Conservation (phyloP, 2,888 invertebrate genomes). For the Cyclophora albipunctata region DNA sequence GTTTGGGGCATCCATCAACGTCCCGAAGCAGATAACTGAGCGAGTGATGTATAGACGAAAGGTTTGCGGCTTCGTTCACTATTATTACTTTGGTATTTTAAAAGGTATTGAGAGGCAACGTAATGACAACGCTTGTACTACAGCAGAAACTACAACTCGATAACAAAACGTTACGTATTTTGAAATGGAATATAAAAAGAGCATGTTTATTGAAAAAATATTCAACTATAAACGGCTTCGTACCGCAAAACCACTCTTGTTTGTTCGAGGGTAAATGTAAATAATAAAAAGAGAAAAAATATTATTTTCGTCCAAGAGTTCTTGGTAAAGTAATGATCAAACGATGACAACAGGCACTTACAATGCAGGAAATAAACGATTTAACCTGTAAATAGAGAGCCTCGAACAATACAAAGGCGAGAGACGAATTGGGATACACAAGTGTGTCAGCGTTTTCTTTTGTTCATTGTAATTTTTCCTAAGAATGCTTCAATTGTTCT, state of each 20-base stretch:
- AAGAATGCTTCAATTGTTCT: constrained; percentile 32
- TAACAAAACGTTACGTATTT: no score
- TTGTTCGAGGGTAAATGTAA: no score
- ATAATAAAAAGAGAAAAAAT: background rate
- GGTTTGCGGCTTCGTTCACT: background rate
- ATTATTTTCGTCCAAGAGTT: background rate
- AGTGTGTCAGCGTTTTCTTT: constrained; percentile 46
- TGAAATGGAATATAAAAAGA: no score
- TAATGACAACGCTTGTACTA: background rate
- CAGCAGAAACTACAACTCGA: no score
- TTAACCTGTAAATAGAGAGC: constrained; percentile 41
- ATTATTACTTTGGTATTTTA: background rate
- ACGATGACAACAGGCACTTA: constrained; percentile 16
- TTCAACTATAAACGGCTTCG: no score
- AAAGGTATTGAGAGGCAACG: background rate
- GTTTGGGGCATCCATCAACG: constrained; percentile 48
- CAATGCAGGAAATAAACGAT: constrained; percentile 24
- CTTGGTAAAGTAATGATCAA: constrained; percentile 12
- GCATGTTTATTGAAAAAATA: no score
- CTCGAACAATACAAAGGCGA: constrained; percentile 47
- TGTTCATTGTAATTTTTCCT: constrained; percentile 49
- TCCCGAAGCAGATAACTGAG: constrained; percentile 40
- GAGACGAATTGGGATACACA: constrained; percentile 53
- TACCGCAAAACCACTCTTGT: no score
- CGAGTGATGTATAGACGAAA: constrained; percentile 35